phyloP scores from a whole-genome alignment of 2,888 invertebrate species.

The Pomacea canaliculata region DNA sequence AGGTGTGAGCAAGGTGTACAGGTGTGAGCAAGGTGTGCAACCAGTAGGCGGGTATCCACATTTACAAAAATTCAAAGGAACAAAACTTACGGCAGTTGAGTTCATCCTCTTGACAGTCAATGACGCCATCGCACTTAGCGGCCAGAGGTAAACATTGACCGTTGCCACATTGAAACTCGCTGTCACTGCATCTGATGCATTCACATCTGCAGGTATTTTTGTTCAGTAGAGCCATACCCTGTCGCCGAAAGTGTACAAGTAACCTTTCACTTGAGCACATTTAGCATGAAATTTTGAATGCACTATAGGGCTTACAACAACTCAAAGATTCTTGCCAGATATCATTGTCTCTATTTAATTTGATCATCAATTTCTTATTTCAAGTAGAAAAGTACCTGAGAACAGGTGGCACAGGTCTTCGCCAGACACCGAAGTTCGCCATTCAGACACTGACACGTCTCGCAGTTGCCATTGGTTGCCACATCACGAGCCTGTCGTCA shows the following conservation, averaged over 20 bases:
- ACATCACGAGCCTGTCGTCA: conserved; percentile 50
- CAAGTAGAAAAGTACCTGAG: conserved; percentile 36
- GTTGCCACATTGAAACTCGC: conserved; percentile 61
- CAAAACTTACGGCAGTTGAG: conserved; percentile 47
- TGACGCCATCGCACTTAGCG: conserved; percentile 65
- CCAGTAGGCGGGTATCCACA: no score
- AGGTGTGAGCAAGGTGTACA: no score
- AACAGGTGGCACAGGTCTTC: conserved; percentile 78
- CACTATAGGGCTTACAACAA: no score
- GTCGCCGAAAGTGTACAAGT: background rate
- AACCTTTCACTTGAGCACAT: background rate
- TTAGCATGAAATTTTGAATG: no score
- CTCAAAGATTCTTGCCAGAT: no score
- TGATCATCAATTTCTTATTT: no score
- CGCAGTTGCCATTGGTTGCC: conserved; percentile 80
- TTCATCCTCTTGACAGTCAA: conserved; percentile 66
- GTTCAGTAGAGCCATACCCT: conserved; percentile 37
- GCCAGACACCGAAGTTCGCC: conserved; percentile 80
- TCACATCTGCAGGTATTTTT: conserved; percentile 48
- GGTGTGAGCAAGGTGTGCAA: no score
- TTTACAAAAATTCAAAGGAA: no score
- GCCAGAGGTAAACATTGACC: conserved; percentile 62
- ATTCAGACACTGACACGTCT: conserved; percentile 81
- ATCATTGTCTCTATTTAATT: no score
- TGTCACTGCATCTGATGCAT: conserved; percentile 46